phyloP scores from a whole-genome alignment of 2,113 vertebrate genomes.

The Uria lomvia region DNA sequence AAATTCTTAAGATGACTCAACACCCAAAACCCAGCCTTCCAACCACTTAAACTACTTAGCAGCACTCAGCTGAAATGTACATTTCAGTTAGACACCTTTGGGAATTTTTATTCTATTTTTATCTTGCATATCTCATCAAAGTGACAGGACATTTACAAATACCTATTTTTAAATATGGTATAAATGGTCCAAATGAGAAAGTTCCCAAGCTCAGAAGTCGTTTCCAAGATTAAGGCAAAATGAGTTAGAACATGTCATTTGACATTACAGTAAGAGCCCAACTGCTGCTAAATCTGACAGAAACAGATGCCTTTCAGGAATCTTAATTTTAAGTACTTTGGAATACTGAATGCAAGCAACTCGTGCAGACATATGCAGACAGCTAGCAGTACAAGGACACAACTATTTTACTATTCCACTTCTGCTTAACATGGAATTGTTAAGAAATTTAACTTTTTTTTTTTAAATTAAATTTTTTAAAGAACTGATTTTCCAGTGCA shows the following conservation, averaged over 20 bases:
- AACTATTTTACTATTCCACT: neutral
- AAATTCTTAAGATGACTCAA: neutral
- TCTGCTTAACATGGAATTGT: neutral
- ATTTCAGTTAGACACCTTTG: neutral
- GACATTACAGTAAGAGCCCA: neutral
- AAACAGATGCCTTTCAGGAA: neutral
- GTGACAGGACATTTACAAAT: neutral
- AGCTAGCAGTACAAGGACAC: neutral
- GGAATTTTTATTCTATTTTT: neutral
- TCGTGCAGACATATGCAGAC: neutral
- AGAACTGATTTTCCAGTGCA: neutral
- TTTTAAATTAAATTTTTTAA: neutral
- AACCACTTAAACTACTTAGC: neutral
- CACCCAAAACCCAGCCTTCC: neutral
- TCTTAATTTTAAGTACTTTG: neutral
- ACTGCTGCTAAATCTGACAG: neutral
- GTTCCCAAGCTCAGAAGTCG: neutral
- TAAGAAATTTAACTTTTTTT: neutral
- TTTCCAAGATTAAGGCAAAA: constrained; percentile 6
- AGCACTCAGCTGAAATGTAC: neutral
- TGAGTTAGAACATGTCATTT: neutral
- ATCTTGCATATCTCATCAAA: neutral
- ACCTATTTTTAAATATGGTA: neutral
- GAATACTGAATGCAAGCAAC: neutral
- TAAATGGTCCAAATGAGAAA: neutral